Conservation (phyloP, 2,797 vertebrate species). For the Parauchenoglanis ngamensis region DNA sequence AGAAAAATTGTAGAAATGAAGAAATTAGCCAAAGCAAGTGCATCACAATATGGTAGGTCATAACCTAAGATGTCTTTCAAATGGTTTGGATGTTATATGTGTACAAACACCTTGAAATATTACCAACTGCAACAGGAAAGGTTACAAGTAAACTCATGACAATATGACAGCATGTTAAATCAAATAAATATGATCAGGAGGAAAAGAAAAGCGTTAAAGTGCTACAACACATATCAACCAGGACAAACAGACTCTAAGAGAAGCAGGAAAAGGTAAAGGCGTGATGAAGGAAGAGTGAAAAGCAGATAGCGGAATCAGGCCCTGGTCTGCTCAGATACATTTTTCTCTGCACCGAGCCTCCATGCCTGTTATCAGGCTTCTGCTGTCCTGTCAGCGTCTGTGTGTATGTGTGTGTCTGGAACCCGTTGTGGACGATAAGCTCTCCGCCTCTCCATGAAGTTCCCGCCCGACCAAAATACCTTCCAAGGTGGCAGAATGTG, state of each 20-base stretch:
- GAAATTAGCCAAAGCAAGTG: neutral
- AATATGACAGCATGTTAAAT: neutral
- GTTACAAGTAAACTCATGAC: neutral
- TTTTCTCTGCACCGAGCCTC: neutral
- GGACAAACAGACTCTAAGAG: neutral
- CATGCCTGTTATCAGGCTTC: slow-evolving; percentile 25
- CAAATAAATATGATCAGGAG: neutral
- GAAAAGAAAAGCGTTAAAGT: neutral
- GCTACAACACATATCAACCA: neutral
- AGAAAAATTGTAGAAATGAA: neutral
- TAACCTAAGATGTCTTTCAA: neutral
- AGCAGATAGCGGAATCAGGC: neutral
- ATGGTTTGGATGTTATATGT: neutral
- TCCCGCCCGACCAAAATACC: slow-evolving; percentile 33
- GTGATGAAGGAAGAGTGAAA: neutral
- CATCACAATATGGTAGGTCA: neutral
- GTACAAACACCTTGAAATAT: neutral
- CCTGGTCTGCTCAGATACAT: neutral
- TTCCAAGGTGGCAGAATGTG: slow-evolving; percentile 52
- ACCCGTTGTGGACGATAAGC: slow-evolving; percentile 16
- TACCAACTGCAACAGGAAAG: neutral
- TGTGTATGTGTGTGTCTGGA: slow-evolving; percentile 25
- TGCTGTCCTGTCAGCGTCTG: slow-evolving; percentile 45
- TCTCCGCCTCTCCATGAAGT: slow-evolving; percentile 8
- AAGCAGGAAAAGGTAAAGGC: neutral